Evolutionary conservation across 2,797 vertebrate species (phyloP).

Genomic region (Propithecus deckenii): DNA sequence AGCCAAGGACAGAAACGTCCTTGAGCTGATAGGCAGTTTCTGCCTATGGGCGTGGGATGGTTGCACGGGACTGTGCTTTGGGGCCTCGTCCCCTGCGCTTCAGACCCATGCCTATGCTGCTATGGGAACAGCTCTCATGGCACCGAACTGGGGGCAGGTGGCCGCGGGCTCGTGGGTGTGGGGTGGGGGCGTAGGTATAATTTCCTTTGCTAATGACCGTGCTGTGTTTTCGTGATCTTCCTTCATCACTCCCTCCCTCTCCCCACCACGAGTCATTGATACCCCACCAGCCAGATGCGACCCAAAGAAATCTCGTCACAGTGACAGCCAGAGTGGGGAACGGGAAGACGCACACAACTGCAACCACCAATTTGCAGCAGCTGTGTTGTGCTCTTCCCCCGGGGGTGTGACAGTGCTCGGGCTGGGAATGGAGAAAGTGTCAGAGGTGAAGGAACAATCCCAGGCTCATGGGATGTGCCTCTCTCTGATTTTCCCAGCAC

Average conservation of each 20-base stretch:
- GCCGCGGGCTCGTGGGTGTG: not conserved
- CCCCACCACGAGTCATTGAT: conserved; percentile 62
- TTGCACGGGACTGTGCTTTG: not conserved
- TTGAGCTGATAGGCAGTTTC: not conserved
- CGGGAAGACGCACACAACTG: conserved; percentile 55
- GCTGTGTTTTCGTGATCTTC: conserved; percentile 76
- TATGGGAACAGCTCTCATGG: conserved; percentile 40
- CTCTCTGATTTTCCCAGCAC: conserved; percentile 62
- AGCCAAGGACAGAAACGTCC: not conserved
- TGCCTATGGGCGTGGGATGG: not conserved
- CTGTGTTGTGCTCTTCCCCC: conserved; percentile 85
- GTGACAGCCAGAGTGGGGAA: conserved; percentile 75
- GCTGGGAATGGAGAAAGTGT: conserved; percentile 80
- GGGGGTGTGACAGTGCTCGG: conserved; percentile 70
- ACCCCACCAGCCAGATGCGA: conserved; percentile 77
- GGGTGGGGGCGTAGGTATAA: conserved; percentile 62
- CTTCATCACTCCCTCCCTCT: conserved; percentile 54
- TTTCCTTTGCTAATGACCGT: conserved; percentile 77
- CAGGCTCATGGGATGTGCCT: conserved; percentile 73
- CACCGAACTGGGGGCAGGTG: conserved; percentile 46
- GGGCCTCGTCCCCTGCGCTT: conserved; percentile 37
- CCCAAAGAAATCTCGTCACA: conserved; percentile 76
- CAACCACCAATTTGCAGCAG: conserved; percentile 83
- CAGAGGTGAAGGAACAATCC: conserved; percentile 77
- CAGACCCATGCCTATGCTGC: conserved; percentile 28